Base-by-base conservation (phyloP, 2,888 invertebrate genomes). In the Ephialtes manifestator region DNA sequence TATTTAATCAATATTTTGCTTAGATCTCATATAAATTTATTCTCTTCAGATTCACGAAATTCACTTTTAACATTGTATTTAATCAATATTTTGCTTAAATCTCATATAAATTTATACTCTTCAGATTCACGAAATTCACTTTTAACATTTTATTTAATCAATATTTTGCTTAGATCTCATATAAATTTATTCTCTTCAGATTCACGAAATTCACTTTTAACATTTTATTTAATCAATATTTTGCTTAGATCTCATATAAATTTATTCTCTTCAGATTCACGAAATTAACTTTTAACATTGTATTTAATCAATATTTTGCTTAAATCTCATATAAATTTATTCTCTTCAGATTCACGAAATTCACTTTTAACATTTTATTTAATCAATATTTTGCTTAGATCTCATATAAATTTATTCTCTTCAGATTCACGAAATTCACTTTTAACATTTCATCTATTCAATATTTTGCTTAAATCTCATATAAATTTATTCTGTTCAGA, bases 71-170 rank as follows among this genome's bases (percentile, higher is more conserved):
- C 13, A 48, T 18, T 58, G 1, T 7, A 18, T 51, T 3, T 51
- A n/a, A 18, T 51, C 18, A 15, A 13, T 46, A 13, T 4, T 46
- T 46, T 15, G 15, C 15, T 15, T 2, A 46, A 15, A 13, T 46
- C 15, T 46, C 15, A 46, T 46, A 4, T 1, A 15, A 46, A 46
- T 46, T 46, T 15, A 5, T 11, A 15, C 1, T 46, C 1, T 83
- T 0, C 35, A 94, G 93, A 87, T n/a, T n/a, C n/a, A n/a, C n/a
- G n/a, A n/a, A n/a, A 13, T 24, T 2, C n/a, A 48, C 15, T 48
- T n/a, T 48, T 48, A 48, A 48, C 13, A 48, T 18, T 58, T 7
- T 7, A 18, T 51, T 3, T 51, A n/a, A 18, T 51, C 18, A 15
- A 13, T 46, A 13, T 4, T 46, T 46, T 15, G 15, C 15, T 15